These are phyloP conservation scores for Centropristis striata DNA, from an alignment of 2,113 vertebrate species.

Conservation along the genomic window DNA sequence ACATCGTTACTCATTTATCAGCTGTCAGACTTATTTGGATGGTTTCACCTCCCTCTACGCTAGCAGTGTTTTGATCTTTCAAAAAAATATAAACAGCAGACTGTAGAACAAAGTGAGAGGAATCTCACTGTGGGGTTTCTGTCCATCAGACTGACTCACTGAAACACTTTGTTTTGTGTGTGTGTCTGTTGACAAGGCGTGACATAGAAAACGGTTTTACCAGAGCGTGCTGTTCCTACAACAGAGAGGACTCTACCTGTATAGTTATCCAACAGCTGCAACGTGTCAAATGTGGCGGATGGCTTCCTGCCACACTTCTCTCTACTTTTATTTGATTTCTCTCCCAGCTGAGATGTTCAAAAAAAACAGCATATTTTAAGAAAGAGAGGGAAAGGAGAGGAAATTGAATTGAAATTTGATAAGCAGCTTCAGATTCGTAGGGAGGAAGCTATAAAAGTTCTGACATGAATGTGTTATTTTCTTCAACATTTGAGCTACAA, in stretches of 20 bases:
- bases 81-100: background rate
- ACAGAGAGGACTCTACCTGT: conserved; percentile 11
- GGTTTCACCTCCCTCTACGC: background rate
- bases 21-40: conserved; percentile 53
- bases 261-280: conserved; percentile 23
- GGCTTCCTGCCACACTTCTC: background rate
- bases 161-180: background rate
- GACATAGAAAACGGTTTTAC: background rate
- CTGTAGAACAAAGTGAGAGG: background rate
- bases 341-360: background rate
- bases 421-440: background rate
- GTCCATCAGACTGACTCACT: background rate
- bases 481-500: too few species aligned
- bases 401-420: background rate
- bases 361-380: background rate
- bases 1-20: conserved; percentile 33
- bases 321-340: background rate
- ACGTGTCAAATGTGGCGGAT: conserved; percentile 7
- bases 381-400: background rate
- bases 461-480: background rate
- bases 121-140: background rate
- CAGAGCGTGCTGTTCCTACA: background rate
- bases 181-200: conserved; percentile 12
- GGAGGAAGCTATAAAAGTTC: too few species aligned
- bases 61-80: conserved; percentile 6